Evolutionary conservation across 2,113 vertebrate genomes (phyloP).

Genomic region (Pleuronectes platessa): DNA sequence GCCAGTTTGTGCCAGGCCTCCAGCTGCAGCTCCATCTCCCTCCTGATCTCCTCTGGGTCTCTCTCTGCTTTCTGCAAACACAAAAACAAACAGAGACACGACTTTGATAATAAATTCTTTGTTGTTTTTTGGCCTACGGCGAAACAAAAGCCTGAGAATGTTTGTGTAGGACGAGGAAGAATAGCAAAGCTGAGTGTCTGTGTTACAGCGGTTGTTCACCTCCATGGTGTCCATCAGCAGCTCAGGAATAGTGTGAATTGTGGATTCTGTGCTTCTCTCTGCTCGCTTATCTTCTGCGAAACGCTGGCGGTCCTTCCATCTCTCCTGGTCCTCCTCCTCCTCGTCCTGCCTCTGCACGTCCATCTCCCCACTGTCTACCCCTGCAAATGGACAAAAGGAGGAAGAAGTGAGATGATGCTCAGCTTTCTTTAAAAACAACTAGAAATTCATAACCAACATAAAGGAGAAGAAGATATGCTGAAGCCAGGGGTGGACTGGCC

Average conservation of each 20-base stretch:
- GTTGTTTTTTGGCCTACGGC: not conserved
- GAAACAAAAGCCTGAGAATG: not conserved
- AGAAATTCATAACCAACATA: no score
- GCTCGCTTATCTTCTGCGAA: constrained; percentile 70
- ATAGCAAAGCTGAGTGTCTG: not conserved
- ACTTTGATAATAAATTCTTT: not conserved
- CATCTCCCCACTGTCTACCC: constrained; percentile 77
- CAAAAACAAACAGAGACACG: not conserved
- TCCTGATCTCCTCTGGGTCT: constrained; percentile 88
- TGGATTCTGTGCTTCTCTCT: constrained; percentile 87
- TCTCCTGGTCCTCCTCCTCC: constrained; percentile 72
- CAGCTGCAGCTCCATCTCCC: constrained; percentile 92
- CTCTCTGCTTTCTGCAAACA: constrained; percentile 77
- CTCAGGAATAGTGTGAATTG: constrained; percentile 89
- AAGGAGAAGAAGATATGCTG: no score
- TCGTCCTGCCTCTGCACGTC: constrained; percentile 77
- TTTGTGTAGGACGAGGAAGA: not conserved
- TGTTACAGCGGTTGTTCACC: constrained; percentile 45
- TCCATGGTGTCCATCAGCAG: constrained; percentile 79
- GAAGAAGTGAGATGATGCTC: not conserved
- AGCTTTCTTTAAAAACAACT: no score
- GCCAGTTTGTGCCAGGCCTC: constrained; percentile 89
- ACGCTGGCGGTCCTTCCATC: constrained; percentile 58
- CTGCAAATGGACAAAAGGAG: constrained; percentile 61
- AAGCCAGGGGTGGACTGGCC: no score